phyloP scores from a whole-genome alignment of 2,113 vertebrate genomes.

The Periophthalmodon schlosseri region DNA sequence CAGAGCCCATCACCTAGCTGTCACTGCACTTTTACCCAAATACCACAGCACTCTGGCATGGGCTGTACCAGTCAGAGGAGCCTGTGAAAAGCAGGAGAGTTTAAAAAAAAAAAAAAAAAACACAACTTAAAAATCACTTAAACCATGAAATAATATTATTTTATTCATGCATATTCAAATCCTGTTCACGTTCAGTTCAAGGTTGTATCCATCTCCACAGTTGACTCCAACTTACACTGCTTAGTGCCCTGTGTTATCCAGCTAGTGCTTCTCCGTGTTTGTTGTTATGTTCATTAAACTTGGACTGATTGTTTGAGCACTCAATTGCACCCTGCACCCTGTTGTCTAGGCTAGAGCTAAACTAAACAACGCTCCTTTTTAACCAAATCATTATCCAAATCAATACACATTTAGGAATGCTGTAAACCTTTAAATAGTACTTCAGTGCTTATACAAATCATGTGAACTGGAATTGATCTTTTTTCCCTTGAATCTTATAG shows the following conservation, averaged over 20 bases:
- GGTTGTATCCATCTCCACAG: not conserved
- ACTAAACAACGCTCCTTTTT: too few species aligned
- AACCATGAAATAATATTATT: not conserved
- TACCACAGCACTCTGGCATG: conserved; percentile 29
- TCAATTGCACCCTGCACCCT: too few species aligned
- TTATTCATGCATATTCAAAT: not conserved
- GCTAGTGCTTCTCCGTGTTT: too few species aligned
- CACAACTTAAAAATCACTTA: not conserved
- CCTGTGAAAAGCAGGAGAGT: not conserved
- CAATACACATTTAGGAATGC: not conserved
- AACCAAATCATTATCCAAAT: too few species aligned
- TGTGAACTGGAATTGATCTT: too few species aligned
- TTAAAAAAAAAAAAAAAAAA: not conserved
- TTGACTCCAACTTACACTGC: too few species aligned
- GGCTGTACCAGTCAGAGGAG: conserved; percentile 23
- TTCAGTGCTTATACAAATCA: not conserved
- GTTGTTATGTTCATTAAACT: too few species aligned
- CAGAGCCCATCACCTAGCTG: conserved; percentile 52
- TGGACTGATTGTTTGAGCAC: too few species aligned
- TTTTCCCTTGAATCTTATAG: too few species aligned
- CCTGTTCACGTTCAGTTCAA: not conserved
- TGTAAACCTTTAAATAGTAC: not conserved
- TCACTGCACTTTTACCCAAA: conserved; percentile 31
- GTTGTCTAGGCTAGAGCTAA: too few species aligned
- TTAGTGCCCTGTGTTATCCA: too few species aligned